Conservation (phyloP, 2,888 invertebrate genomes). For the Acronicta aceris region DNA sequence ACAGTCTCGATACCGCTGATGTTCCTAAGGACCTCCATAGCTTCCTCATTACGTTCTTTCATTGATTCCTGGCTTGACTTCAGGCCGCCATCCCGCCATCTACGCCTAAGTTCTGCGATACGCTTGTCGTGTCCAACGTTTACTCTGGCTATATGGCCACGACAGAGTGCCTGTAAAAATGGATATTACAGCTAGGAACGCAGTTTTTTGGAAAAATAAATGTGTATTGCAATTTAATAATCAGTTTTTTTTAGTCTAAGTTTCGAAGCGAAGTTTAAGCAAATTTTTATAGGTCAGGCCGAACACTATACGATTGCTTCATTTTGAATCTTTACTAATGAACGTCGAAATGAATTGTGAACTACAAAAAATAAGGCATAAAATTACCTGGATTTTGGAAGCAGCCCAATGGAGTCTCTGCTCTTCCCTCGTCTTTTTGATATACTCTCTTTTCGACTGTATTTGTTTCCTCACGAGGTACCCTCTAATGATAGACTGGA, state of each 20-base stretch:
- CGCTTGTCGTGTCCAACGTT: constrained; percentile 61
- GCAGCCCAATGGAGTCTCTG: constrained; percentile 86
- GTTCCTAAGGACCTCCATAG: constrained; percentile 77
- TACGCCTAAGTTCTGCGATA: constrained; percentile 70
- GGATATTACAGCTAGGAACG: not conserved
- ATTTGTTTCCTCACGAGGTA: constrained; percentile 84
- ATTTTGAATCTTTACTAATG: too few relatives aligned
- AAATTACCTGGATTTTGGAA: constrained; percentile 90
- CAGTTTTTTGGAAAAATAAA: not conserved
- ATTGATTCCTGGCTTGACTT: constrained; percentile 76
- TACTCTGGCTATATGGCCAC: constrained; percentile 81
- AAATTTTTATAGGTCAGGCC: too few relatives aligned
- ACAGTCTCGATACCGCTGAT: constrained; percentile 76
- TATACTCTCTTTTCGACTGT: constrained; percentile 77
- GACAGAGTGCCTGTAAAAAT: constrained; percentile 82
- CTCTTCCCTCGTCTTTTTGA: constrained; percentile 79
- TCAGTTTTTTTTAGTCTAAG: too few relatives aligned
- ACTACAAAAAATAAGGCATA: not conserved
- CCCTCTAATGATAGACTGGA: constrained; percentile 85
- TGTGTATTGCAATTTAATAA: too few relatives aligned
- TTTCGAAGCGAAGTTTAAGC: too few relatives aligned
- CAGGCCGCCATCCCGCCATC: constrained; percentile 80
- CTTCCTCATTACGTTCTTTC: constrained; percentile 80
- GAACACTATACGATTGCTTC: too few relatives aligned
- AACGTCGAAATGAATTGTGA: too few relatives aligned